Conservation (phyloP, 92 coral and sea anemone species). For the Palythoa grandiflora region DNA sequence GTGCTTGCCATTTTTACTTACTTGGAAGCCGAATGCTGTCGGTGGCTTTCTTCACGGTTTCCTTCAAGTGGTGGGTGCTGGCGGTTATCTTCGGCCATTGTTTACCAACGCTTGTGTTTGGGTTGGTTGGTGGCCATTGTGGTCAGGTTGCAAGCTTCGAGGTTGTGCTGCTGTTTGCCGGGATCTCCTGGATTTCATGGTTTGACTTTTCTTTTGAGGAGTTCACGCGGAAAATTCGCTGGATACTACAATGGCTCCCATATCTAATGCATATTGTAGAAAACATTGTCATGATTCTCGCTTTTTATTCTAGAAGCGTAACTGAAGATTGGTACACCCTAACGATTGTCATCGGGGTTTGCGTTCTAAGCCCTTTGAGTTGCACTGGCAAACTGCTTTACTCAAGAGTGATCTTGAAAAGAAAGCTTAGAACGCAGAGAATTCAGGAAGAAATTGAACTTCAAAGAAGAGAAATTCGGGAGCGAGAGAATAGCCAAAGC, state of each 20-base stretch:
- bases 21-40: slow-evolving; percentile 64
- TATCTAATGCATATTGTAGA: slow-evolving; percentile 37
- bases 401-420: not conserved
- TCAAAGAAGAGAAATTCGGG: slow-evolving; percentile 33
- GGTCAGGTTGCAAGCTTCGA: slow-evolving; percentile 16
- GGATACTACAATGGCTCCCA: slow-evolving; percentile 36
- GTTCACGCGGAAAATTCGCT: slow-evolving; percentile 37
- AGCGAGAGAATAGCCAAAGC: not conserved
- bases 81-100: slow-evolving; percentile 48
- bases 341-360: slow-evolving; percentile 21
- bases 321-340: slow-evolving; percentile 47
- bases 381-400: slow-evolving; percentile 10
- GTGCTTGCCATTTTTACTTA: slow-evolving; percentile 43
- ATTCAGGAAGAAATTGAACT: not conserved
- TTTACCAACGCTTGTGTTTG: not conserved
- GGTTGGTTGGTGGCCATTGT: slow-evolving; percentile 15
- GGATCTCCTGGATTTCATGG: slow-evolving; percentile 57
- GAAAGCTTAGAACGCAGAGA: slow-evolving; percentile 5
- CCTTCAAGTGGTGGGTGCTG: slow-evolving; percentile 60
- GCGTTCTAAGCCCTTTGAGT: slow-evolving; percentile 25
- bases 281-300: slow-evolving; percentile 55
- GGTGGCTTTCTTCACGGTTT: slow-evolving; percentile 59
- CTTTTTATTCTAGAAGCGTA: slow-evolving; percentile 42
- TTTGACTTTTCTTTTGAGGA: slow-evolving; percentile 48
- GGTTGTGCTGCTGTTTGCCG: slow-evolving; percentile 38